Evolutionary conservation across 2,888 invertebrate species (phyloP), one percentile per base, ranked within the genome.

Genomic region (Macrosoma leucophasiata): DNA sequence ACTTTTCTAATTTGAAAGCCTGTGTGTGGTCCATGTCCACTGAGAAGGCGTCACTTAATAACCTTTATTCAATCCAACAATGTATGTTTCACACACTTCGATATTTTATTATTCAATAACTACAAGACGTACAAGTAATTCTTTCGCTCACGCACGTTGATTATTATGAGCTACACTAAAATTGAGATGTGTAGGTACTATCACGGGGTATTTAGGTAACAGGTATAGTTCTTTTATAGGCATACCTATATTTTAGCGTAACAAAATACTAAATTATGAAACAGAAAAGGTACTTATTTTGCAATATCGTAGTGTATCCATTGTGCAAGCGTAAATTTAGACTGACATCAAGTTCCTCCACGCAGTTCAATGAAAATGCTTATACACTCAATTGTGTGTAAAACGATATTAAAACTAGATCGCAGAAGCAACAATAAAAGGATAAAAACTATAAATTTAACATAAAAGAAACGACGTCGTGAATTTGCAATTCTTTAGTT

Each of bases 381-480:
- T 77, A 81, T 76, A 58, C 50, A 58, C 58, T 63, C 74, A 62
- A 77, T 75, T 75, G 75, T 77, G 76, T 78, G 75, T 69, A 72
- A 79, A 77, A 70, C 71, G 59, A 56, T 62, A 66, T 63, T 63
- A 58, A 60, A 57, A 63, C 64, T 62, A 66, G 66, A 71, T 64
- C 58, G 50, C 62, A 58, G 52, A 50, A 55, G 50, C 64, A 64
- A 75, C 75, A 77, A 78, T 69, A 65, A 63, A 55, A 40, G 29
- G 57, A 56, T 62, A 56, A n/a, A n/a, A 51, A 58, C 72, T 75
- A 78, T 76, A 78, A 72, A 74, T 76, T 72, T 66, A 64, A 62
- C 67, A 61, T 33, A 49, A 56, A 64, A 65, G 63, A 72, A 73
- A 71, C 70, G 65, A 60, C 33, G 25, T 50, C 51, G 59, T 61